phyloP scores from a whole-genome alignment of 1,140 invertebrate genomes.

The Aphelenchoides fujianensis region DNA sequence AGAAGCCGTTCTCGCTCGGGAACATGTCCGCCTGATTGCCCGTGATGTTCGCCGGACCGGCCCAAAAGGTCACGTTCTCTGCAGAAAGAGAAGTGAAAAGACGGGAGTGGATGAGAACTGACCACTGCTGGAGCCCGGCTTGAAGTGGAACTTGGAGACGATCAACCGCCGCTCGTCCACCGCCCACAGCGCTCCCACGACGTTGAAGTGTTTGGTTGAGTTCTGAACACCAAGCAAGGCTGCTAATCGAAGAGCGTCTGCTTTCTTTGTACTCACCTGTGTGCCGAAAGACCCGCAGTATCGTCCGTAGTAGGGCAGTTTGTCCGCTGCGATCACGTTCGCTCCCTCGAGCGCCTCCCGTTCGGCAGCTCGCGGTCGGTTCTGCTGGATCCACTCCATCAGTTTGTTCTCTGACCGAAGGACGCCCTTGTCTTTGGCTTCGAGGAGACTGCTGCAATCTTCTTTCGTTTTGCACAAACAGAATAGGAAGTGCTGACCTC shows the following conservation, averaged over 20 bases:
- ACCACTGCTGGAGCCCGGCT: slow-evolving; percentile 42
- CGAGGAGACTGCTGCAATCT: slow-evolving; percentile 29
- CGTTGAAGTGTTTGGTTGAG: slow-evolving; percentile 36
- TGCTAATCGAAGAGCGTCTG: not conserved
- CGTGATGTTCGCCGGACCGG: slow-evolving; percentile 49
- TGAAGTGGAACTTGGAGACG: slow-evolving; percentile 59
- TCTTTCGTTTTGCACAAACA: not conserved
- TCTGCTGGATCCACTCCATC: slow-evolving; percentile 61
- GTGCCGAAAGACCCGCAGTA: slow-evolving; percentile 58
- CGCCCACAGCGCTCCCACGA: slow-evolving; percentile 58
- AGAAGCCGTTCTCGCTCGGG: slow-evolving; percentile 57
- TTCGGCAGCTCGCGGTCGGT: slow-evolving; percentile 42
- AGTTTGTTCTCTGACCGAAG: slow-evolving; percentile 45
- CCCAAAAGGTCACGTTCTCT: slow-evolving; percentile 62
- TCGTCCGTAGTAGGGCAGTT: slow-evolving; percentile 58
- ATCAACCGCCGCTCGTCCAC: slow-evolving; percentile 55
- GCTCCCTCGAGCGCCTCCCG: slow-evolving; percentile 31
- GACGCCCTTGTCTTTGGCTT: slow-evolving; percentile 32
- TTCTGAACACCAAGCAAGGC: too few species aligned
- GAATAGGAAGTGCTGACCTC: slow-evolving; percentile 20
- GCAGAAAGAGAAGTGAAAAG: slow-evolving; percentile 27
- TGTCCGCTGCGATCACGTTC: slow-evolving; percentile 38
- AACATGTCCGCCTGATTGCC: slow-evolving; percentile 45
- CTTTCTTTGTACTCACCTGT: slow-evolving; percentile 24
- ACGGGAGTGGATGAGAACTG: not conserved